phyloP scores from a whole-genome alignment of 2,113 vertebrate genomes.

The Neogale vison region DNA sequence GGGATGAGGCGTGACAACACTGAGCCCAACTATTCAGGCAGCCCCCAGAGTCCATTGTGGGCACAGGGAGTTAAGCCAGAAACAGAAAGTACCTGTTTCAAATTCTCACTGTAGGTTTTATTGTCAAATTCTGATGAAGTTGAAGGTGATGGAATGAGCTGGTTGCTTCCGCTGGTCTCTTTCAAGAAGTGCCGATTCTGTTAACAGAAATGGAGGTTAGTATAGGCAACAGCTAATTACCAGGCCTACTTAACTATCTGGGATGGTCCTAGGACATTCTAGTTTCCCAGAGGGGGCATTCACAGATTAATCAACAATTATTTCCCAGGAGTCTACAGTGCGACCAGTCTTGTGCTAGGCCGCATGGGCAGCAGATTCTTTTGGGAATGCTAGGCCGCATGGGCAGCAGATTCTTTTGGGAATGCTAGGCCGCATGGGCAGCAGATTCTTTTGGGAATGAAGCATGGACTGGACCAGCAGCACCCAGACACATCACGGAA shows the following conservation, averaged over 20 bases:
- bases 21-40: background rate
- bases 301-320: conserved; percentile 12
- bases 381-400: background rate
- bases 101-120: conserved; percentile 80
- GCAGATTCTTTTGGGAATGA: background rate
- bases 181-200: conserved; percentile 53
- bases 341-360: background rate
- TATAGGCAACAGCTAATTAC: background rate
- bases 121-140: conserved; percentile 72
- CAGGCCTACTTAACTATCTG: background rate
- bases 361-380: background rate
- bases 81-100: conserved; percentile 82
- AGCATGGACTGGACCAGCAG: background rate
- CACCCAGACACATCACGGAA: background rate
- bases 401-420: background rate
- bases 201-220: conserved; percentile 40
- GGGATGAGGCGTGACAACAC: background rate
- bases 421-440: background rate
- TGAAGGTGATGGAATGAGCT: conserved; percentile 68
- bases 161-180: conserved; percentile 47
- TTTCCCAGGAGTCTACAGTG: background rate
- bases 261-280: background rate
- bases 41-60: background rate
- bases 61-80: background rate
- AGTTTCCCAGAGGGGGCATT: background rate